phyloP scores from a whole-genome alignment of 2,797 vertebrate species.

The Sebastes melanostomus region DNA sequence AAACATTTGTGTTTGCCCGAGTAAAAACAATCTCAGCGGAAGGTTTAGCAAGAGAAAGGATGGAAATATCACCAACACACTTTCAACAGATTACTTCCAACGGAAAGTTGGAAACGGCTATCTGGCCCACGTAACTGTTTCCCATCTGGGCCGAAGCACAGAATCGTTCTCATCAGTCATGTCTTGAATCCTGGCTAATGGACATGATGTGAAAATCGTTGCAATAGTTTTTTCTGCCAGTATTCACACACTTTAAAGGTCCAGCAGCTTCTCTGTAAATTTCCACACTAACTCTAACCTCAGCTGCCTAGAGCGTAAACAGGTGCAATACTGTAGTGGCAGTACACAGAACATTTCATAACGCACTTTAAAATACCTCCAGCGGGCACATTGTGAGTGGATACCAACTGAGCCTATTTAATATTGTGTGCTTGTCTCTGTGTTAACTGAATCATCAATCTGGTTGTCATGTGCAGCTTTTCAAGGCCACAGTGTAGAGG shows the following conservation, averaged over 20 bases:
- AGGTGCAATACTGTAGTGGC: not conserved
- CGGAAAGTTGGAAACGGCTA: not conserved
- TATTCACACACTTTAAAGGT: conserved; percentile 4
- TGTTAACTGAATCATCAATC: conserved; percentile 59
- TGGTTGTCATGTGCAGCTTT: conserved; percentile 44
- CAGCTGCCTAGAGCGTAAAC: conserved; percentile 30
- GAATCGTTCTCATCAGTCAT: not conserved
- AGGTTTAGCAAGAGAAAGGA: not conserved
- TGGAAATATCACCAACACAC: not conserved
- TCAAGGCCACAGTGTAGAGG: conserved; percentile 36
- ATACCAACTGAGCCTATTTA: conserved; percentile 27
- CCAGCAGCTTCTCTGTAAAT: not conserved
- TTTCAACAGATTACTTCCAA: not conserved
- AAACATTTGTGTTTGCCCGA: conserved; percentile 23
- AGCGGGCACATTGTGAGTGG: conserved; percentile 14
- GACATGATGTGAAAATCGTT: conserved; percentile 9
- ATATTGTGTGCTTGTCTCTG: conserved; percentile 35
- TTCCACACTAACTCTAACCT: conserved; percentile 10
- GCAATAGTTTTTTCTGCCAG: conserved; percentile 4
- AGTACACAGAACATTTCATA: conserved; percentile 3
- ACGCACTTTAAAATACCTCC: conserved; percentile 16
- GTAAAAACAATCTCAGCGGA: conserved; percentile 20
- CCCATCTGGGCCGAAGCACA: conserved; percentile 4
- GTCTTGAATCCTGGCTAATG: not conserved
- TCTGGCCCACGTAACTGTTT: not conserved